Conservation (phyloP, 2,888 invertebrate species). For the Chouioia cunea region DNA sequence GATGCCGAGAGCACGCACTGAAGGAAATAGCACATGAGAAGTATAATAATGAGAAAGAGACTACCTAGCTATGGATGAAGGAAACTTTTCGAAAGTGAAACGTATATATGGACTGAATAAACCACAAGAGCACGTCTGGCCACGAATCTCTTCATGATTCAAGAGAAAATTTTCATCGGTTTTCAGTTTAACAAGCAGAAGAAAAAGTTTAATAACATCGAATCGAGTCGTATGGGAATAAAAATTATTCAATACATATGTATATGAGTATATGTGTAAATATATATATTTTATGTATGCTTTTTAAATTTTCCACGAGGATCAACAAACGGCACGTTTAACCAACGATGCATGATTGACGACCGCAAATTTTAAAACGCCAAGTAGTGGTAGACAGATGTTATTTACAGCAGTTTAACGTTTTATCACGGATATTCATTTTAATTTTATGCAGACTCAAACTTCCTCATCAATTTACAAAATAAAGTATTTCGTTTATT, state of each 20-base stretch:
- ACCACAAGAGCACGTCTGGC: conserved; percentile 8
- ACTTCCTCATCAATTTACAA: too few species aligned
- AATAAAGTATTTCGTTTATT: too few species aligned
- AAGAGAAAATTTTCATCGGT: conserved; percentile 62
- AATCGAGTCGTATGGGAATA: neutral
- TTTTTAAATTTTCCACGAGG: conserved; percentile 50
- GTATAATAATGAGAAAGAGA: conserved; percentile 29
- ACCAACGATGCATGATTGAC: conserved; percentile 42
- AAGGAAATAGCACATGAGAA: conserved; percentile 21
- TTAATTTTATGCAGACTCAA: conserved; percentile 33
- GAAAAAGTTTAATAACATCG: conserved; percentile 63
- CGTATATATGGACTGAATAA: conserved; percentile 60
- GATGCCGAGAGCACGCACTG: neutral
- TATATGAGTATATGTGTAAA: neutral
- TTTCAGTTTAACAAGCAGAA: conserved; percentile 57
- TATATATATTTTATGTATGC: too few species aligned
- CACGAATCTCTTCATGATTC: conserved; percentile 34
- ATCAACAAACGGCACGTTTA: conserved; percentile 47
- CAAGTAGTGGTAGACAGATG: conserved; percentile 1
- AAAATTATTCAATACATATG: too few species aligned
- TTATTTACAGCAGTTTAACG: conserved; percentile 6
- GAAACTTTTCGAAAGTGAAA: conserved; percentile 51
- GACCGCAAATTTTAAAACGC: conserved; percentile 42
- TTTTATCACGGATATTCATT: conserved; percentile 19
- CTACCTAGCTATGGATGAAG: conserved; percentile 37